A percentile compares a stretch with the other conserved stretches of the same genome.
Evolutionary conservation across 2,888 invertebrate genomes (phyloP).

Genomic region (Craniophora ligustri): DNA sequence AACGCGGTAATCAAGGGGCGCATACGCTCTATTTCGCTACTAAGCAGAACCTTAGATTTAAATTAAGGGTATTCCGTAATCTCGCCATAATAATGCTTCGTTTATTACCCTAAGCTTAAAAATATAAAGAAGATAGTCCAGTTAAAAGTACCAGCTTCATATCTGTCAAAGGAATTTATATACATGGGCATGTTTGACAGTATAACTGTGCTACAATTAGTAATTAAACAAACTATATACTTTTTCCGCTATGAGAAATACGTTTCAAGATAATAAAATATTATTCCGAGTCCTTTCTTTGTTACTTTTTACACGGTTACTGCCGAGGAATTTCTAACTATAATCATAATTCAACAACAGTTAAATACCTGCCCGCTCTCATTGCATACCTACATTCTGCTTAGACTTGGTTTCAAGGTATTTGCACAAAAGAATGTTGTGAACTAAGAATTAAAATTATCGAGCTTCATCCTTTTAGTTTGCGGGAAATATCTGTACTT

Average conservation of each 20-base stretch:
- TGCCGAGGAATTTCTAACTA: slow-evolving; percentile 20
- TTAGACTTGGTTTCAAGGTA: slow-evolving; percentile 44
- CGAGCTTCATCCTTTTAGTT: slow-evolving; percentile 31
- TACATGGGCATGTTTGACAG: too few species aligned
- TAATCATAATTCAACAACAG: slow-evolving; percentile 45
- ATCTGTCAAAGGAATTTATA: too few species aligned
- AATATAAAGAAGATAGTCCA: too few species aligned
- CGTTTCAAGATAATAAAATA: too few species aligned
- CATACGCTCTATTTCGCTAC: not conserved
- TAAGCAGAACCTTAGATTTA: not conserved
- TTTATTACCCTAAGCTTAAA: too few species aligned
- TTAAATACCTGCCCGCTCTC: slow-evolving; percentile 59
- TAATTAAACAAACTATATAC: too few species aligned
- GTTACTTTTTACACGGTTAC: slow-evolving; percentile 10
- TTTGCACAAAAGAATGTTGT: slow-evolving; percentile 51
- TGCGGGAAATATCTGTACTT: slow-evolving; percentile 4
- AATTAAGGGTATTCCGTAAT: too few species aligned
- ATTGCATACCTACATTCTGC: slow-evolving; percentile 55
- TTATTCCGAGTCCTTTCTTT: slow-evolving; percentile 19
- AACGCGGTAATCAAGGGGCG: slow-evolving; percentile 5
- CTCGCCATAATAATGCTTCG: too few species aligned
- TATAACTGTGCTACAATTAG: too few species aligned
- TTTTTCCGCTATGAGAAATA: too few species aligned
- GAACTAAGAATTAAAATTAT: slow-evolving; percentile 50
- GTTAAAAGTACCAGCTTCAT: too few species aligned